Base-by-base conservation (phyloP, 2,113 vertebrate species). In the Takifugu bimaculatus region DNA sequence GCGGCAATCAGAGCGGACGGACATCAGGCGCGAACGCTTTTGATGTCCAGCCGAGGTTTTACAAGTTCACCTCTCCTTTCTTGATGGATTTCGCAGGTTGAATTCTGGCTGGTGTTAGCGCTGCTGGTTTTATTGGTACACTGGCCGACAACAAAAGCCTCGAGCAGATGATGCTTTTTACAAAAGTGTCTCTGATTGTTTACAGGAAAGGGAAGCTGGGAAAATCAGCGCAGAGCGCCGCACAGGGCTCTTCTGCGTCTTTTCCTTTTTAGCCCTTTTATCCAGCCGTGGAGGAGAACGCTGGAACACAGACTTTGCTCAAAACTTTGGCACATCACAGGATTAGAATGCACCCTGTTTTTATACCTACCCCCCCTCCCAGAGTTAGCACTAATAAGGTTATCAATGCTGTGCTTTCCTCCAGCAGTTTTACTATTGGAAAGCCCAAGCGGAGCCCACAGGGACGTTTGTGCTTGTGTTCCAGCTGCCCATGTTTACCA, bases 401-500 rank as follows among this genome's bases (percentile, higher is more conserved):
- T 78, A 79, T 81, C 5, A 59, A 80, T 76, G 63, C 45, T 55
- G 50, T 50, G 4, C 11, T 55, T 68, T 50, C 62, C 50, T n/a
- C 44, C 6, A 43, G 60, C 70, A 28, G 10, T 68, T 70, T 71
- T 39, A 60, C 52, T 28, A 47, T 59, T 67, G 82, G 89, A 93
- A 83, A 77, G 91, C 81, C 77, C 73, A 65, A 92, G 57, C 85
- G 76, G 71, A 91, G 90, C 86, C 93, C 91, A 47, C 51, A 84
- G 88, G 92, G 94, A 82, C 90, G 91, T 68, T 92, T 88, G 67
- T 90, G 92, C 83, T 92, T 89, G 58, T 93, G 92, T 72, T 94
- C 92, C 74, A 82, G 74, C 92, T 93, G 86, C 91, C 93, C 72
- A 92, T 98, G 94, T 96, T 98, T 93, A 96, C 95, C 70, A 94